Conservation (phyloP, 2,888 invertebrate species). For the Zaprionus obscuricornis region DNA sequence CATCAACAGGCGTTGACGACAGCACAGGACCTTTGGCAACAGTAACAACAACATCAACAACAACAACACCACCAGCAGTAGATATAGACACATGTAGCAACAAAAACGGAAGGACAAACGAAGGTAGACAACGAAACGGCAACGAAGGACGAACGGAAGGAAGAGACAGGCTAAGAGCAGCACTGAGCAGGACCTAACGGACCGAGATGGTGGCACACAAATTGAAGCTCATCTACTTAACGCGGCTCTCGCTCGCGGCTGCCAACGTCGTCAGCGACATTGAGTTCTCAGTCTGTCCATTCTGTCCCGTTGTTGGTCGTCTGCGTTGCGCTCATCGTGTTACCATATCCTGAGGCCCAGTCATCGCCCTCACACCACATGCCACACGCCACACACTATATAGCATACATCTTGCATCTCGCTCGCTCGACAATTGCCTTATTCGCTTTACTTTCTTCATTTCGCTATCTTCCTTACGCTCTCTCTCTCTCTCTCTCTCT, state of each 20-base stretch:
- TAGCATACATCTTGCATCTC: too few relatives aligned
- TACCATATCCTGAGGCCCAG: conserved; percentile 67
- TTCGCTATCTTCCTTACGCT: not conserved
- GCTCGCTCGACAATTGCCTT: not conserved
- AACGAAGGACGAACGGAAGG: conserved; percentile 7
- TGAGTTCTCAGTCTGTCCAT: conserved; percentile 1
- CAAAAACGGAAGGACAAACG: not conserved
- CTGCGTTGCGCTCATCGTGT: conserved; percentile 54
- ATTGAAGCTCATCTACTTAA: conserved; percentile 75
- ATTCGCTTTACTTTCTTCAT: not conserved
- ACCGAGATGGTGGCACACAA: conserved; percentile 54
- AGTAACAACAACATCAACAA: conserved; percentile 9
- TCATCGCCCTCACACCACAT: conserved; percentile 56
- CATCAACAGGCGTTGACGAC: conserved; percentile 55
- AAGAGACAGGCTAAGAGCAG: conserved; percentile 17
- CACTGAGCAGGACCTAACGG: conserved; percentile 23
- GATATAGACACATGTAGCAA: not conserved
- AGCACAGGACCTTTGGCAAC: conserved; percentile 52
- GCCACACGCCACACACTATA: not conserved
- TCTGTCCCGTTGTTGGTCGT: conserved; percentile 15
- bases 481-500: not conserved
- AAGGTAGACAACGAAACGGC: not conserved
- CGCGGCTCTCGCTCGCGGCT: conserved; percentile 70
- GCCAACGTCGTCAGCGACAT: conserved; percentile 58
- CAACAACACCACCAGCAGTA: not conserved